Evolutionary conservation across 1,140 invertebrate species (phyloP).

Genomic region (Ips nitidus): DNA sequence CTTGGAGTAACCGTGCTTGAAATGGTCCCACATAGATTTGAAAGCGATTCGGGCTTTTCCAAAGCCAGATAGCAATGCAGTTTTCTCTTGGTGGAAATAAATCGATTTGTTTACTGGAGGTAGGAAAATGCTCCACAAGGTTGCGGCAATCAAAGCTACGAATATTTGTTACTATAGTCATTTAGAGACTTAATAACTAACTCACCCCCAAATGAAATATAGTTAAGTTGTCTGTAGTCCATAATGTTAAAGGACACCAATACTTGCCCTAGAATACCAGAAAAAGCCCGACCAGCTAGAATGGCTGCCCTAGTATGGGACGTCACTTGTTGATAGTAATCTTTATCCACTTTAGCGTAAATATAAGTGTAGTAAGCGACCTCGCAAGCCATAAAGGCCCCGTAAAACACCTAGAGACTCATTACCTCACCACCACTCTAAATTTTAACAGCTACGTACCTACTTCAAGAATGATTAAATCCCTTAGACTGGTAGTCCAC

Average conservation of each 20-base stretch:
- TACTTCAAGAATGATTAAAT: constrained; percentile 61
- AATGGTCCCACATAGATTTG: constrained; percentile 66
- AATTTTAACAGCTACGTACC: neutral
- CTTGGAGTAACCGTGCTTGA: constrained; percentile 71
- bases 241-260: constrained; percentile 61
- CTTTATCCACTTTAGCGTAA: constrained; percentile 82
- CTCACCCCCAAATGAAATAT: constrained; percentile 64
- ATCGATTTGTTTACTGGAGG: constrained; percentile 75
- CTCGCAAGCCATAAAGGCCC: constrained; percentile 83
- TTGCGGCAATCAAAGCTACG: constrained; percentile 69
- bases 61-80: constrained; percentile 25
- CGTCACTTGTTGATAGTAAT: constrained; percentile 74
- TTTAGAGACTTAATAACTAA: neutral
- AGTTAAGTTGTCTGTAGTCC: constrained; percentile 70
- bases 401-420: constrained; percentile 67
- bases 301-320: constrained; percentile 71
- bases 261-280: constrained; percentile 65
- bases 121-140: constrained; percentile 73
- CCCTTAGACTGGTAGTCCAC: constrained; percentile 65
- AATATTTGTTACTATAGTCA: constrained; percentile 36
- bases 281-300: constrained; percentile 67
- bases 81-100: constrained; percentile 70
- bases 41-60: constrained; percentile 47
- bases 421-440: neutral
- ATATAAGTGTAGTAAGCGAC: constrained; percentile 93